Evolutionary conservation across 2,888 invertebrate species (phyloP), one percentile per base, ranked within the genome.

Genomic region (Ceramica pisi): DNA sequence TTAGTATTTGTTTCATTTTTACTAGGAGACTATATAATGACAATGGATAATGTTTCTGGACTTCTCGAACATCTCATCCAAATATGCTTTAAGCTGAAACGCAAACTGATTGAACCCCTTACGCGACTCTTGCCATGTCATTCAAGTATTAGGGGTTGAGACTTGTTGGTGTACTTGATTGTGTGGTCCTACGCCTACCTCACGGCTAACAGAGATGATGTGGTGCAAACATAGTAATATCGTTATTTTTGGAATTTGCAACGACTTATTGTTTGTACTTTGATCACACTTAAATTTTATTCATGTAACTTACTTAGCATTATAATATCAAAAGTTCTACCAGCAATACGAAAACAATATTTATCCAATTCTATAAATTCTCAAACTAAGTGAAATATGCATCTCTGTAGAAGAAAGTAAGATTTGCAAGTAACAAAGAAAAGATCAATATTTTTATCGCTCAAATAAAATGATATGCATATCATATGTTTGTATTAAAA

Each of bases 181-280:
- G 38, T 41, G 41, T 41, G 6, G 5, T 14, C 14, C 6, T 5
- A 2, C 10, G 38, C 50, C 19, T 12, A 41, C 12, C 21, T 61
- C 35, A 26, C 9, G 12, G 21, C 19, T 50, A 81, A 71, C 82
- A 63, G 71, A 77, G 67, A 76, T 80, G 77, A 75, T 69, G 73
- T 75, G 60, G 74, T 81, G 80, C 81, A 82, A 87, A 84, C 82
- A 85, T 82, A 75, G 77, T 78, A 83, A 80, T 81, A n/a, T 81
- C 63, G 67, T 70, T 62, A 75, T 71, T 70, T 74, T 67, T 66
- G 67, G 65, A 75, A 87, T 86, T 84, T 80, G 75, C 84, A 86
- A 89, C 84, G 85, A 89, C 83, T 83, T 85, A 89, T 89, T 90
- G 89, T 88, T 87, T 85, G 83, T 66, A 78, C 71, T 80, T 78